phyloP scores from a whole-genome alignment of 2,888 invertebrate species.

The Heteromurus nitidus region DNA sequence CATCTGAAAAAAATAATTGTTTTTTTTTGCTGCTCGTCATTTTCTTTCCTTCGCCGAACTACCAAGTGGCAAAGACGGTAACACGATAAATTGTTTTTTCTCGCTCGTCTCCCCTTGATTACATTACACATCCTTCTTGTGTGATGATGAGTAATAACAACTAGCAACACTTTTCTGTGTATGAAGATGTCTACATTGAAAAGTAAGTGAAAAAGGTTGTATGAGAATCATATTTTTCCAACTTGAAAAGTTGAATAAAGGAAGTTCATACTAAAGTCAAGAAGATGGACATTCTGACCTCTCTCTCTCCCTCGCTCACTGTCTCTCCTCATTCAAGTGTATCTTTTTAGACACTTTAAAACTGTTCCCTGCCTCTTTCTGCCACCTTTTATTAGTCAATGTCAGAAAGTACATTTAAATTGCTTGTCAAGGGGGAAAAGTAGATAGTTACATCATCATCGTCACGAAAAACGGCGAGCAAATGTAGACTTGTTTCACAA shows the following conservation, averaged over 20 bases:
- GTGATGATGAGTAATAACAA: slow-evolving; percentile 30
- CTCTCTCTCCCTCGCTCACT: slow-evolving; percentile 5
- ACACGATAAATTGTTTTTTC: slow-evolving; percentile 23
- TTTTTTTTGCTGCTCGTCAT: too few relatives aligned
- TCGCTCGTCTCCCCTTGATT: slow-evolving; percentile 31
- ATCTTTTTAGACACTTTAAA: neutral
- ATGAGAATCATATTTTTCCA: neutral
- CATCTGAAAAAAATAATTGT: too few relatives aligned
- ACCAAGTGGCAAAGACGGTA: neutral
- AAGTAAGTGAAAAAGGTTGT: neutral
- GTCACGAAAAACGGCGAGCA: too few relatives aligned
- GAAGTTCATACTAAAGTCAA: neutral
- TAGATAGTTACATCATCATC: too few relatives aligned
- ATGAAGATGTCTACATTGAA: slow-evolving; percentile 10
- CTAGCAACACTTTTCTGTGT: too few relatives aligned
- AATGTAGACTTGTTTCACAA: slow-evolving; percentile 34
- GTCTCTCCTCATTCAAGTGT: too few relatives aligned
- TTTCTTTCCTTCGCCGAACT: slow-evolving; percentile 8
- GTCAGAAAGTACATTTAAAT: slow-evolving; percentile 54
- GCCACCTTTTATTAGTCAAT: neutral
- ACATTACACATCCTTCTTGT: slow-evolving; percentile 22
- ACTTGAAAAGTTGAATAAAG: slow-evolving; percentile 11
- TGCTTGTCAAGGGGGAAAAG: slow-evolving; percentile 26
- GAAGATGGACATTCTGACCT: slow-evolving; percentile 24
- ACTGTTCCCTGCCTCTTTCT: neutral